A percentile compares a stretch with the other conserved stretches of the same genome.
These are phyloP conservation scores for Balaenoptera acutorostrata DNA, from an alignment of 2,113 vertebrate genomes.

Conservation along the genomic window DNA sequence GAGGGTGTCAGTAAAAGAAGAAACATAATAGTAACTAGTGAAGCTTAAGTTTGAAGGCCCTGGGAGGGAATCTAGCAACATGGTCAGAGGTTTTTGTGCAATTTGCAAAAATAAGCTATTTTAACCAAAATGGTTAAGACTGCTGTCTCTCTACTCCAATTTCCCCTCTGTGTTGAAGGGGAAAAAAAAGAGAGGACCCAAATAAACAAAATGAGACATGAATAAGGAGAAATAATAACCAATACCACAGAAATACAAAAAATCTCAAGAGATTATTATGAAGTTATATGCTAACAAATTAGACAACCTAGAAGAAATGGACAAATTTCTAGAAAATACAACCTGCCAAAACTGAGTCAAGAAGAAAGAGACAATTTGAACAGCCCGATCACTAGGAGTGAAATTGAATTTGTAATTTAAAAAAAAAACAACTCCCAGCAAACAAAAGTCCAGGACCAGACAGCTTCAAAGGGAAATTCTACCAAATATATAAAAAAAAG, in stretches of 20 bases:
- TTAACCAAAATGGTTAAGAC: not conserved
- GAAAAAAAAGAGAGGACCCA: not conserved
- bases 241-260: not conserved
- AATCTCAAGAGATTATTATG: not conserved
- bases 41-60: not conserved
- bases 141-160: not conserved
- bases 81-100: not conserved
- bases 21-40: not conserved
- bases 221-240: not conserved
- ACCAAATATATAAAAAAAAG: not conserved
- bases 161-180: not conserved
- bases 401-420: not conserved
- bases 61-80: not conserved
- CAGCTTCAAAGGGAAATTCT: not conserved
- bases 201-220: not conserved
- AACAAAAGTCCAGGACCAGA: not conserved
- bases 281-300: not conserved
- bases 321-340: not conserved
- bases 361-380: not conserved
- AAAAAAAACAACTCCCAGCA: not conserved
- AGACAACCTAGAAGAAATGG: not conserved
- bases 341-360: not conserved
- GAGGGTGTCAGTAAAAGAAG: not conserved
- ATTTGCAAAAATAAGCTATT: not conserved
- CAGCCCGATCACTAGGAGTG: not conserved